These are phyloP conservation scores for Grantiella picta DNA, from an alignment of 2,113 vertebrate species.

Conservation along the genomic window DNA sequence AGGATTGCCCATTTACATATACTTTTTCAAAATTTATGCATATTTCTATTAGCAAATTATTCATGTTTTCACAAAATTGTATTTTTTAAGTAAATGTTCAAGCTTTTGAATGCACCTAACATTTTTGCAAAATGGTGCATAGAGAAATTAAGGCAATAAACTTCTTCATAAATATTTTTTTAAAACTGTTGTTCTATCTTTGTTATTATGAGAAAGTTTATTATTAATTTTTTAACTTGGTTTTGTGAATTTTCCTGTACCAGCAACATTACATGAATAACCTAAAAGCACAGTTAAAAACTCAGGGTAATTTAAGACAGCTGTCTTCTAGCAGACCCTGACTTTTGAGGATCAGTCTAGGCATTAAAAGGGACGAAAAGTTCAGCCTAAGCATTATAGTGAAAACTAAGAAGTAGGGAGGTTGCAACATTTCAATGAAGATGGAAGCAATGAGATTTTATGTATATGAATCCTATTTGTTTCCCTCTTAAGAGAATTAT, in stretches of 20 bases:
- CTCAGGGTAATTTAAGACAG: neutral
- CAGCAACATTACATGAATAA: neutral
- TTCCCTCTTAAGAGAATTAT: neutral
- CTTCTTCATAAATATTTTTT: neutral
- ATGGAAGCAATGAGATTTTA: neutral
- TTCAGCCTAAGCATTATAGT: neutral
- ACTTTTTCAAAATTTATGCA: neutral
- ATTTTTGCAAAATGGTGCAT: neutral
- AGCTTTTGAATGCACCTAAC: neutral
- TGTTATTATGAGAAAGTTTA: neutral
- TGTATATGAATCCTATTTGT: neutral
- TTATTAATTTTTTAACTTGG: neutral
- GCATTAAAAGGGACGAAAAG: neutral
- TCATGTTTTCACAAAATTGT: neutral
- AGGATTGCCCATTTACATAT: neutral
- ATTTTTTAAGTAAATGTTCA: neutral
- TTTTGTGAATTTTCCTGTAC: neutral
- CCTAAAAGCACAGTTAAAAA: neutral
- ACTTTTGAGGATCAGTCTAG: neutral
- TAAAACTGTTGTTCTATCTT: neutral
- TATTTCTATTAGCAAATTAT: neutral
- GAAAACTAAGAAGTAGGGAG: neutral
- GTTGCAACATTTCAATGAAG: neutral
- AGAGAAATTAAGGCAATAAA: neutral
- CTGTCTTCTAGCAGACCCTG: neutral